Percentiles rank a stretch among this genome's conserved stretches.
Evolutionary conservation across 2,888 invertebrate species (phyloP).

Genomic region (Archips crataeganus): DNA sequence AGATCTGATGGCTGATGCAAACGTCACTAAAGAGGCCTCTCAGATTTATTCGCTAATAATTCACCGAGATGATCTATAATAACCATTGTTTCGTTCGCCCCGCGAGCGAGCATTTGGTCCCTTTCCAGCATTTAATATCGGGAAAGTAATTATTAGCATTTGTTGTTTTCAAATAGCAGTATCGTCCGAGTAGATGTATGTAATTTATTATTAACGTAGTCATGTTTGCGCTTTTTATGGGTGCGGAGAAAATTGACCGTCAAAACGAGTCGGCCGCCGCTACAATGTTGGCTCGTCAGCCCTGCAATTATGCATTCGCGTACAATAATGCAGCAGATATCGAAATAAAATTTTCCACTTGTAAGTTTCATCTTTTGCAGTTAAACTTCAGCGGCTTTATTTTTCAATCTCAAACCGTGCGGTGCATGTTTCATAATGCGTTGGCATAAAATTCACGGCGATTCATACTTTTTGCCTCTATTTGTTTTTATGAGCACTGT

Average conservation of each 20-base stretch:
- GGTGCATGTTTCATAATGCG: constrained; percentile 31
- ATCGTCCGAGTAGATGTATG: constrained; percentile 65
- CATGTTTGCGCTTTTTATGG: constrained; percentile 71
- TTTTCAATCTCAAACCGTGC: constrained; percentile 9
- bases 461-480: constrained; percentile 61
- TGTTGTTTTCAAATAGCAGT: constrained; percentile 69
- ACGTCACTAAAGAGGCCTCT: constrained; percentile 50
- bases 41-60: constrained; percentile 63
- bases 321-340: constrained; percentile 25
- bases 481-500: constrained; percentile 74
- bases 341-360: constrained; percentile 29
- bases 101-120: constrained; percentile 52
- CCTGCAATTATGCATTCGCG: constrained; percentile 53
- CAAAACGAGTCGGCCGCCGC: constrained; percentile 58
- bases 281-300: constrained; percentile 64
- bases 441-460: constrained; percentile 43
- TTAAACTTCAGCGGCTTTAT: constrained; percentile 16
- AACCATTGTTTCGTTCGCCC: constrained; percentile 58
- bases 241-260: constrained; percentile 68
- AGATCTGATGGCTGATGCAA: constrained; percentile 47
- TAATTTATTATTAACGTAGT: constrained; percentile 76
- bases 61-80: constrained; percentile 61
- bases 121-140: constrained; percentile 61
- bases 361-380: constrained; percentile 8
- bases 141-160: constrained; percentile 70